Base-by-base conservation (phyloP, 2,888 invertebrate genomes). In the Marasmarcha lunaedactyla region DNA sequence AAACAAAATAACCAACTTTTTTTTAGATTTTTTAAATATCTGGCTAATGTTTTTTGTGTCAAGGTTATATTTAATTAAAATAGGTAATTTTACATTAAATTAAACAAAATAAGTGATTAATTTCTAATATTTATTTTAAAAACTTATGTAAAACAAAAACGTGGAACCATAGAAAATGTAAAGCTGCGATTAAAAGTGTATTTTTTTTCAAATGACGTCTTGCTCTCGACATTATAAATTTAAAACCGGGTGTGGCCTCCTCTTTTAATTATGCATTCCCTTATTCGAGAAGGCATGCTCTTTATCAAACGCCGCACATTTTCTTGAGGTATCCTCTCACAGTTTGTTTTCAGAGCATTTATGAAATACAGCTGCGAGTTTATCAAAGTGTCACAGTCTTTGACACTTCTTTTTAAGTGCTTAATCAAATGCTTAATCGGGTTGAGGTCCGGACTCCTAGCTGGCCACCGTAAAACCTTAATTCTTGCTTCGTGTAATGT, bases 381-480 rank as follows among this genome's bases (percentile, higher is more conserved):
- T 27, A 2, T 33, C 15, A 1, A 6, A n/a, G n/a, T n/a, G n/a
- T n/a, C n/a, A n/a, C n/a, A n/a, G n/a, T n/a, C n/a, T 34, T 13
- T 14, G 20, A 35, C 30, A 13, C 15, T 34, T n/a, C 30, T 37
- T 38, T 42, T 39, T 15, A 42, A 27, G 1, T 39, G 15, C 14
- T 46, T 42, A 39, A 41, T 44, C 25, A 44, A 40, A 15, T 44
- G 42, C 33, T 44, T 42, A 27, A 46, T 44, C 5, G 46, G 42
- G 15, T 42, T 43, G 15, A 45, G 40, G 14, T 41, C 43, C 12
- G 41, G 42, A 37, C 40, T 41, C 39, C 36, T 44, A 38, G 46
- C 46, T 39, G 43, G 46, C 46, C 44, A 44, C 39, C 41, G 43
- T 41, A 48, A 42, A 36, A 45, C 36, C 30, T 36, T 13, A 36